Base-by-base conservation (phyloP, 2,113 vertebrate genomes). In the Entelurus aequoreus region DNA sequence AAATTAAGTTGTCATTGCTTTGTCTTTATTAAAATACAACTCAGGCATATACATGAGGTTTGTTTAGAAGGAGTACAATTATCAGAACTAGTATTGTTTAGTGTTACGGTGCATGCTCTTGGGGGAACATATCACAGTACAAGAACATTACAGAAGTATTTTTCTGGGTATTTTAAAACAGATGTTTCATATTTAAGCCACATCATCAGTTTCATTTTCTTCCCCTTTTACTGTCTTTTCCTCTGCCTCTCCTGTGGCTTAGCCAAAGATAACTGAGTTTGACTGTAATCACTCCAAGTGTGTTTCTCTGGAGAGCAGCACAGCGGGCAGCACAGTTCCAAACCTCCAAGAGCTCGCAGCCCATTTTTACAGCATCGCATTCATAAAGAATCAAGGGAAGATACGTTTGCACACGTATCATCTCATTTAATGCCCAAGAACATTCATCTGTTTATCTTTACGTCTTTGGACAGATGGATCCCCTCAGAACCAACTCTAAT, bases 191-290 rank as follows among this genome's bases (percentile, higher is more conserved):
- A 63, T 81, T 85, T 65, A 50, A 72, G 82, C 82, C 77, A 76
- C 69, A 76, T 82, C 81, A 82, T 81, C 77, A 71, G 73, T 83
- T 83, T 62, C 58, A 48, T 73, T 77, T 74, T 82, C 67, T 76
- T 69, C 54, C 52, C 8, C 54, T 56, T 62, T 65, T 64, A 52
- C 63, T 75, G 62, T 72, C 64, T 83, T 47, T 68, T 75, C 64
- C 70, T 75, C 67, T 84, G 54, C n/a, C 65, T 80, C 79, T 83
- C 81, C 66, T 74, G 71, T 82, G 76, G 69, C 77, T 77, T 77
- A 78, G 82, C 87, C 83, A 87, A 88, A 86, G 84, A 84, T 84
- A 87, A 87, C 81, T 63, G 73, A 84, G 81, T 50, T 77, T 79
- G 70, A 82, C 81, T 85, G 75, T 79, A 87, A 86, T 86, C 83